A percentile compares a stretch with the other conserved stretches of the same genome.
These are phyloP conservation scores for Melozone crissalis DNA, from an alignment of 2,113 vertebrate species.

Conservation along the genomic window DNA sequence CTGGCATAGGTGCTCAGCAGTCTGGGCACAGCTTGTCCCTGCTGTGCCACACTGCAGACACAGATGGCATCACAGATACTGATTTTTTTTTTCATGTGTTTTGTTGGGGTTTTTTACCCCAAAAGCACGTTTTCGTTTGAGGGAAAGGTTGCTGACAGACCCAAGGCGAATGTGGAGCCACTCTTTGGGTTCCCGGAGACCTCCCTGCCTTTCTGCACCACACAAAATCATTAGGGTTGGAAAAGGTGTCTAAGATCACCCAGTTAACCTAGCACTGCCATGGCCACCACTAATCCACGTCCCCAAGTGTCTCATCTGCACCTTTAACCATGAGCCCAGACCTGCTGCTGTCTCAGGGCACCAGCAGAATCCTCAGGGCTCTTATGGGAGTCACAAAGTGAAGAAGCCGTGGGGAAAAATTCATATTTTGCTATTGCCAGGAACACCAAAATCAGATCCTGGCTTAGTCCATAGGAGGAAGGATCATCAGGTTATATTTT, in stretches of 20 bases:
- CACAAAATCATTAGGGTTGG: not conserved
- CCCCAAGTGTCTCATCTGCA: not conserved
- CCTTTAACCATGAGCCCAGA: accelerated
- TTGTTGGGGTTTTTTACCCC: not conserved
- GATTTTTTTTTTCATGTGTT: not conserved
- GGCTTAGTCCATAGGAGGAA: not conserved
- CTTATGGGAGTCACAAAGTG: not conserved
- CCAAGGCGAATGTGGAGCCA: not conserved
- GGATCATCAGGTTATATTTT: not conserved
- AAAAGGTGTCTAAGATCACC: not conserved
- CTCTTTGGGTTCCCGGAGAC: not conserved
- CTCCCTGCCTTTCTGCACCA: not conserved
- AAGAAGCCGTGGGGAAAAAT: not conserved
- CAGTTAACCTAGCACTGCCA: not conserved
- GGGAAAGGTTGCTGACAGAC: not conserved
- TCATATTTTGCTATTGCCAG: not conserved
- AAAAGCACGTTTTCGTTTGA: not conserved
- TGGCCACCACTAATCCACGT: not conserved
- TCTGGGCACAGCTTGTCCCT: not conserved
- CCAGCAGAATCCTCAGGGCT: not conserved
- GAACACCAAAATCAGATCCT: not conserved
- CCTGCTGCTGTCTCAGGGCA: not conserved
- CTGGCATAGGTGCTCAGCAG: not conserved
- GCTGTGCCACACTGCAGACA: not conserved
- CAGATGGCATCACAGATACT: not conserved